These are phyloP conservation scores for Andrena trimmerana DNA, from an alignment of 2,888 invertebrate genomes.

Conservation along the genomic window DNA sequence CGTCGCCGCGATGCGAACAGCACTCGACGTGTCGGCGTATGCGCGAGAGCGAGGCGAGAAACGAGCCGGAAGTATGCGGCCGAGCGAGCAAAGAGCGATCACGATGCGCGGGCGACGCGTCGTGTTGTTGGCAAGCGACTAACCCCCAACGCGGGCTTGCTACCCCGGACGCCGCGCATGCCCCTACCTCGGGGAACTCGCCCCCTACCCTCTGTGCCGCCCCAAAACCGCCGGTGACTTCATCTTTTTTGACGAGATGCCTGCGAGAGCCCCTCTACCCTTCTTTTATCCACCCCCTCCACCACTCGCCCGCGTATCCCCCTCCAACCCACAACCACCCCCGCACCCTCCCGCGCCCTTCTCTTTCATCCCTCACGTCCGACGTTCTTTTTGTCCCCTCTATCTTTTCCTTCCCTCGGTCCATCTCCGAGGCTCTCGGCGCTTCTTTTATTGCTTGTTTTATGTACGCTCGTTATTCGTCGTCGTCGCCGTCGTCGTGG, in stretches of 20 bases:
- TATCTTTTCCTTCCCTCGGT: neutral
- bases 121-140: slow-evolving; percentile 83
- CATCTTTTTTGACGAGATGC: slow-evolving; percentile 75
- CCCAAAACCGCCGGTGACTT: slow-evolving; percentile 75
- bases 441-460: slow-evolving; percentile 12
- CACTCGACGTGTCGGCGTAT: slow-evolving; percentile 21
- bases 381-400: neutral
- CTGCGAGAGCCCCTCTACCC: slow-evolving; percentile 44
- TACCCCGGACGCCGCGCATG: slow-evolving; percentile 83
- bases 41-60: slow-evolving; percentile 22
- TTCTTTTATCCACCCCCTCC: slow-evolving; percentile 13
- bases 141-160: slow-evolving; percentile 80
- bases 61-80: slow-evolving; percentile 18
- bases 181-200: slow-evolving; percentile 73
- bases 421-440: neutral
- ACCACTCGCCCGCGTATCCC: slow-evolving; percentile 19
- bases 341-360: neutral
- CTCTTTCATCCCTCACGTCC: neutral
- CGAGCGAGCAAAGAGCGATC: slow-evolving; percentile 48
- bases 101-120: slow-evolving; percentile 74
- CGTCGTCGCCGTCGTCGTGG: neutral
- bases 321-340: neutral
- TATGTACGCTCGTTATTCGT: slow-evolving; percentile 6
- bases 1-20: neutral
- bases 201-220: slow-evolving; percentile 64